A percentile compares a stretch with the other conserved stretches of the same genome.
phyloP scores from a whole-genome alignment of 2,113 vertebrate genomes.

The Bombycilla garrulus region DNA sequence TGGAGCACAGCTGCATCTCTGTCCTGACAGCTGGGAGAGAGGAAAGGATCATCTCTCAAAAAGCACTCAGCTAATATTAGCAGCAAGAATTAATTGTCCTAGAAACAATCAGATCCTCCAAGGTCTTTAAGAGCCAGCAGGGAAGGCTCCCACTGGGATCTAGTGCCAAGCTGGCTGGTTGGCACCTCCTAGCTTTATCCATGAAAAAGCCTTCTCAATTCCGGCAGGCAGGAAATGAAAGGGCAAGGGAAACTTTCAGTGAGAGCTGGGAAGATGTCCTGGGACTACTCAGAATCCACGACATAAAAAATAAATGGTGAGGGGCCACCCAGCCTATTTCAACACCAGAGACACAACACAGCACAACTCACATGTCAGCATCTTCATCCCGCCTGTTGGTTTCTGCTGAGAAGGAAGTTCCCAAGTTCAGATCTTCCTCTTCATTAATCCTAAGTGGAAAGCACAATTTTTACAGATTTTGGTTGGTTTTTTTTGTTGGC shows the following conservation, averaged over 20 bases:
- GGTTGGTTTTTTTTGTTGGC: accelerated
- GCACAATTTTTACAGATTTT: neutral
- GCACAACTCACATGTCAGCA: slow-evolving; percentile 89
- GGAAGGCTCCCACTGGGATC: neutral
- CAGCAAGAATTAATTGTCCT: neutral
- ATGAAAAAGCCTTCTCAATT: neutral
- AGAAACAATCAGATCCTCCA: neutral
- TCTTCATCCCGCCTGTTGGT: slow-evolving; percentile 97
- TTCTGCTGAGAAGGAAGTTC: slow-evolving; percentile 96
- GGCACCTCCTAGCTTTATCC: neutral
- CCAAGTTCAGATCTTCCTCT: slow-evolving; percentile 92
- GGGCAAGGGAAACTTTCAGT: neutral
- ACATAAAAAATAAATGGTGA: neutral
- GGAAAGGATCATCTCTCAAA: neutral
- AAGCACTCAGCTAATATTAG: neutral
- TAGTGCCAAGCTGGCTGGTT: neutral
- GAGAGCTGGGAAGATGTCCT: neutral
- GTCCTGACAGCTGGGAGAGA: neutral
- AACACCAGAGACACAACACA: neutral
- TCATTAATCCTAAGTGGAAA: slow-evolving; percentile 84
- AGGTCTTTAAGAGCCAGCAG: neutral
- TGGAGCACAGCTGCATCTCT: neutral
- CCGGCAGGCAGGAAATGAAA: neutral
- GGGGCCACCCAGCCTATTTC: neutral
- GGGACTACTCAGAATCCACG: neutral